Conservation (phyloP, 2,113 vertebrate genomes). For the Phalacrocorax carbo region DNA sequence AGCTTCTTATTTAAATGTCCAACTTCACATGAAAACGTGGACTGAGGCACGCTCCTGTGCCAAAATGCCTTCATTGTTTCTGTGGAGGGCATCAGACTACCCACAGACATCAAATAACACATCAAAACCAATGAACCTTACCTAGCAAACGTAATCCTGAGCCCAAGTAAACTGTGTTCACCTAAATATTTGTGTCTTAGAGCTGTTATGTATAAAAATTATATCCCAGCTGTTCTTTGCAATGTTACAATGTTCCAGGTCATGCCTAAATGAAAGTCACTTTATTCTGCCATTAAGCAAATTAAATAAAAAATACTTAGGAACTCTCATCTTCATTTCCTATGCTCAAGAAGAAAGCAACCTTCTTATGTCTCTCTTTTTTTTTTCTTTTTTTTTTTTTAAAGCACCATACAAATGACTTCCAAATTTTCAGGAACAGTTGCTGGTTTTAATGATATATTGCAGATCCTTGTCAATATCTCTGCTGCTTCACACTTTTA, state of each 20-base stretch:
- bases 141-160: background rate
- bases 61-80: background rate
- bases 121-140: background rate
- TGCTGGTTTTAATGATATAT: conserved; percentile 63
- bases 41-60: background rate
- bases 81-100: background rate
- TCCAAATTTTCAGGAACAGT: conserved; percentile 66
- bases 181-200: background rate
- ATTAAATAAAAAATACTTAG: background rate
- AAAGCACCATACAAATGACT: conserved; percentile 47
- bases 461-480: conserved; percentile 67
- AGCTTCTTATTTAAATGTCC: background rate
- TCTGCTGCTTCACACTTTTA: conserved; percentile 74
- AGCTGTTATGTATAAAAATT: background rate
- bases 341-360: background rate
- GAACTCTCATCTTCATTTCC: background rate
- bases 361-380: background rate
- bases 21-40: background rate
- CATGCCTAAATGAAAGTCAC: background rate
- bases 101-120: background rate
- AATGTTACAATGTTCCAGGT: background rate
- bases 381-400: background rate
- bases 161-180: background rate
- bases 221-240: background rate
- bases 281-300: background rate